A percentile compares a stretch with the other conserved stretches of the same genome.
Evolutionary conservation across 30 jellyfish, hydroid and myxozoan species (phyloP).

Genomic region (Cassiopea andromeda): DNA sequence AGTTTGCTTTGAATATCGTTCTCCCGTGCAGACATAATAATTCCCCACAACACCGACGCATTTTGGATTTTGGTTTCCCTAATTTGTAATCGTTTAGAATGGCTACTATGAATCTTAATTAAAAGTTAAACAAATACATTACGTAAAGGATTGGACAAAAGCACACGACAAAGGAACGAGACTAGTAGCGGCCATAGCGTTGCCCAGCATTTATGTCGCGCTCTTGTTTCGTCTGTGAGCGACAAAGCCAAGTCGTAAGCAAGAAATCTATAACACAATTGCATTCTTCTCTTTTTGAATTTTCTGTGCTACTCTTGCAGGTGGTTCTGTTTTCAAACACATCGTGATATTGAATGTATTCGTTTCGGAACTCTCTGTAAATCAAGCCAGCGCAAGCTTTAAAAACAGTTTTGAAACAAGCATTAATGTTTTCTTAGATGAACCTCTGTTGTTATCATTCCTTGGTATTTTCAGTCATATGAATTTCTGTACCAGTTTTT

Average conservation of each 20-base stretch:
- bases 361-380: too few relatives aligned
- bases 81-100: background rate
- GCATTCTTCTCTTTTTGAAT: too few relatives aligned
- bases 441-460: too few relatives aligned
- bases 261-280: too few relatives aligned
- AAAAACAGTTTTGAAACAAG: too few relatives aligned
- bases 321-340: too few relatives aligned
- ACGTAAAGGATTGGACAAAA: background rate
- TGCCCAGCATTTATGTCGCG: background rate
- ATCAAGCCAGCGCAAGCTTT: too few relatives aligned
- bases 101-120: background rate
- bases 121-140: background rate
- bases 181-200: background rate
- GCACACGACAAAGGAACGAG: background rate
- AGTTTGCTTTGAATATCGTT: background rate
- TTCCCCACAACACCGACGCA: background rate
- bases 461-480: too few relatives aligned
- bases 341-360: too few relatives aligned
- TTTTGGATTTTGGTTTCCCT: slow-evolving; percentile 5
- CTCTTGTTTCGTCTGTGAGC: background rate
- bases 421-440: too few relatives aligned
- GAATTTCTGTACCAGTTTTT: too few relatives aligned
- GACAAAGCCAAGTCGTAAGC: background rate
- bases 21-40: background rate
- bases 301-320: too few relatives aligned